Evolutionary conservation across 2,113 vertebrate species (phyloP).

Genomic region (Oryzias celebensis): DNA sequence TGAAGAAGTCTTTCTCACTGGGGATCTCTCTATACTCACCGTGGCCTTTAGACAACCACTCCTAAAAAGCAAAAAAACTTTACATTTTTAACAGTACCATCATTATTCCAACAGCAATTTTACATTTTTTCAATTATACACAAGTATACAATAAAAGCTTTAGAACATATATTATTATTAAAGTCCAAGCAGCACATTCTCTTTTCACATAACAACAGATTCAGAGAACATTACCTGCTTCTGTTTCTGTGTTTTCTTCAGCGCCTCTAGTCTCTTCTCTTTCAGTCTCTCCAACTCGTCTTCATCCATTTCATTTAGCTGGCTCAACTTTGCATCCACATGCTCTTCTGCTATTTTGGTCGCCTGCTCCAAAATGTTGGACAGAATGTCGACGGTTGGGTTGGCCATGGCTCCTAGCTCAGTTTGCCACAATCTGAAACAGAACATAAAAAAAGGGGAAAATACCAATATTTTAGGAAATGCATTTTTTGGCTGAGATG

Average conservation of each 20-base stretch:
- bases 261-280: conserved; percentile 87
- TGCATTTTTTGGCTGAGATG: too few relatives aligned
- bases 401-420: conserved; percentile 79
- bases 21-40: conserved; percentile 93
- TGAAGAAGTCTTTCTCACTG: conserved; percentile 95
- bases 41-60: conserved; percentile 96
- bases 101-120: too few relatives aligned
- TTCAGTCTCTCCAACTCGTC: conserved; percentile 91
- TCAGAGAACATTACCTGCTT: conserved; percentile 84
- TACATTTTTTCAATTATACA: too few relatives aligned
- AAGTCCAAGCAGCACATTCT: too few relatives aligned
- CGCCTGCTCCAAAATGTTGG: conserved; percentile 89
- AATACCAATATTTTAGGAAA: neutral
- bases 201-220: neutral
- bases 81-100: neutral
- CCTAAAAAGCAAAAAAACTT: conserved; percentile 72
- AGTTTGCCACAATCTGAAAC: neutral
- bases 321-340: conserved; percentile 87
- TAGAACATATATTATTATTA: too few relatives aligned
- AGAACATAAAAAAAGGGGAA: neutral
- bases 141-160: too few relatives aligned
- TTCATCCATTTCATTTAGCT: conserved; percentile 89
- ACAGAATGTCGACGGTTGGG: conserved; percentile 81
- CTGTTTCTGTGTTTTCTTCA: conserved; percentile 93
- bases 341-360: conserved; percentile 88